A percentile compares a stretch with the other conserved stretches of the same genome.
Conservation (phyloP, 1,140 invertebrate genomes). For the Rhopalosiphum padi region DNA sequence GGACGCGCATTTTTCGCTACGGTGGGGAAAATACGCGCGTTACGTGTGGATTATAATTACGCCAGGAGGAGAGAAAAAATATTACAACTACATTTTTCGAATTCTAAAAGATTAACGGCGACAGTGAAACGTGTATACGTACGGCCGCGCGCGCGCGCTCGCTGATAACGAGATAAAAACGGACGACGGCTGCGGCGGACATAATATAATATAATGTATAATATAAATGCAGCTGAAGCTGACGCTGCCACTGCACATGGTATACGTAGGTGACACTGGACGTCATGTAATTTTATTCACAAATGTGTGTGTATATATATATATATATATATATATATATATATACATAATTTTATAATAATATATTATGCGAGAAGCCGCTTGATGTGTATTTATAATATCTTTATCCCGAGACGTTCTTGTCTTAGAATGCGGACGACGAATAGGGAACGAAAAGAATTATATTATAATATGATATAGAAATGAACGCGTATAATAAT, state of each 20-base stretch:
- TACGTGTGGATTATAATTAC: slow-evolving; percentile 28
- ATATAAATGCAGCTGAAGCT: background rate
- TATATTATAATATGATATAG: background rate
- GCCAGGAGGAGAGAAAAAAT: background rate
- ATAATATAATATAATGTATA: background rate
- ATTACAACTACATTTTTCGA: slow-evolving; percentile 32
- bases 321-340: background rate
- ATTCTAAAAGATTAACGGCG: slow-evolving; percentile 34
- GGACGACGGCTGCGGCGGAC: background rate
- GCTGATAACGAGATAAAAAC: slow-evolving; percentile 12
- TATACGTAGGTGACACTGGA: slow-evolving; percentile 20
- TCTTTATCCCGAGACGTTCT: background rate
- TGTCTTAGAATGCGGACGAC: background rate
- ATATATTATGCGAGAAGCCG: slow-evolving; percentile 13
- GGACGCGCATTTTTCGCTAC: background rate
- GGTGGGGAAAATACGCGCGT: background rate
- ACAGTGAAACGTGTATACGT: background rate
- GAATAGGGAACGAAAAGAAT: background rate
- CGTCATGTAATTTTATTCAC: slow-evolving; percentile 17
- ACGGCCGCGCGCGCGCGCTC: background rate
- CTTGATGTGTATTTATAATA: slow-evolving; percentile 6
- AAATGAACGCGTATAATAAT: background rate
- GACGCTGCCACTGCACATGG: background rate
- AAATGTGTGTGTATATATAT: background rate
- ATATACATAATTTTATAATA: background rate